These are phyloP conservation scores for Eulithis testata DNA, from an alignment of 2,888 invertebrate genomes.

Conservation along the genomic window DNA sequence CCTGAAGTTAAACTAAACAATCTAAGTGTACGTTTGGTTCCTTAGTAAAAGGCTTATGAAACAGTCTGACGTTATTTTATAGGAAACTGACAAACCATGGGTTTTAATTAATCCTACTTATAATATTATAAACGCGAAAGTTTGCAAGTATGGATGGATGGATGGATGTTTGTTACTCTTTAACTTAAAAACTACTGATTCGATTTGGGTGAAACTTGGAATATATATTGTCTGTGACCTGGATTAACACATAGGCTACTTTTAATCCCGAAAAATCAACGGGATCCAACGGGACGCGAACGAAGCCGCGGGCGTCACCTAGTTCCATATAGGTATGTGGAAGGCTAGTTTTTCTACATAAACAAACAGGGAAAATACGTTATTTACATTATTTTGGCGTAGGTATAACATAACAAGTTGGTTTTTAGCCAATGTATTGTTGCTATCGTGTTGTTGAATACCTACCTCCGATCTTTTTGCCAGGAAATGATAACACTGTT, in stretches of 20 bases:
- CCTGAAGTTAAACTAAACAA: conserved; percentile 7
- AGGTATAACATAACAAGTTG: not conserved
- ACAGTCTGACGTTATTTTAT: conserved; percentile 13
- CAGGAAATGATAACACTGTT: conserved; percentile 18
- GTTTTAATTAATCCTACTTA: too few species aligned
- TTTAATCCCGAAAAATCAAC: too few species aligned
- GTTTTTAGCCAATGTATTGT: not conserved
- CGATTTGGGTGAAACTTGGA: too few species aligned
- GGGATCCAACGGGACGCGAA: too few species aligned
- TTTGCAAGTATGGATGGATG: too few species aligned
- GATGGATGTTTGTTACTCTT: too few species aligned
- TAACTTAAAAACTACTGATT: too few species aligned
- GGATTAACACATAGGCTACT: too few species aligned
- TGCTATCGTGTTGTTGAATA: conserved; percentile 5
- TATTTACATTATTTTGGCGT: conserved; percentile 4
- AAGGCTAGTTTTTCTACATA: not conserved
- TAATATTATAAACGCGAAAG: too few species aligned
- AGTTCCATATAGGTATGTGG: conserved; percentile 6
- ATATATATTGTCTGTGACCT: too few species aligned
- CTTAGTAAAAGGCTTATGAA: conserved; percentile 18
- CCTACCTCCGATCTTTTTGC: conserved; percentile 3
- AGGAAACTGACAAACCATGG: conserved; percentile 3
- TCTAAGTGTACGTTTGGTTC: conserved; percentile 17
- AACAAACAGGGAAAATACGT: not conserved
- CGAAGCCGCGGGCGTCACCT: too few species aligned